Percentiles rank a stretch among this genome's conserved stretches.
These are phyloP conservation scores for Acleris sparsana DNA, from an alignment of 2,888 invertebrate genomes.

Conservation along the genomic window DNA sequence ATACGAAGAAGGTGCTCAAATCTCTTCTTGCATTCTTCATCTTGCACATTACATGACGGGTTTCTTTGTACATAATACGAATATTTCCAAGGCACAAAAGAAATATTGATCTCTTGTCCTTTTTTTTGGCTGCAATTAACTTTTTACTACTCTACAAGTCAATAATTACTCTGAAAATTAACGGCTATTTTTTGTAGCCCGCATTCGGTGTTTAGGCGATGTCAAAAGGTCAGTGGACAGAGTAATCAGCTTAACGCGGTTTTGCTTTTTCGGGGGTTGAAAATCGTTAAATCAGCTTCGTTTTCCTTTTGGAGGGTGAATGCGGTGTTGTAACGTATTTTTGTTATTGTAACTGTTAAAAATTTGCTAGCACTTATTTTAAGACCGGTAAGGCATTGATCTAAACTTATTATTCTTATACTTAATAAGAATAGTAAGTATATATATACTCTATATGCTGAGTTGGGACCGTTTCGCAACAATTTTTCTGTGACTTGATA, in stretches of 20 bases:
- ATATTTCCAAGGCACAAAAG: too few species aligned
- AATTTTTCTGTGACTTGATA: too few species aligned
- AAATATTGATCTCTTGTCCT: background rate
- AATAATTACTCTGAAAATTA: background rate
- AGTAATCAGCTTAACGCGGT: constrained; percentile 59
- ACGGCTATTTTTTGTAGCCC: constrained; percentile 1
- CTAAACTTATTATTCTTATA: too few species aligned
- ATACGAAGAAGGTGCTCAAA: background rate
- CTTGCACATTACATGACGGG: too few species aligned
- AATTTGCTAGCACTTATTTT: background rate
- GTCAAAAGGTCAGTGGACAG: constrained; percentile 36
- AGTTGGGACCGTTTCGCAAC: too few species aligned
- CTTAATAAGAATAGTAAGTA: too few species aligned
- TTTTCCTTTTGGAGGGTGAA: constrained; percentile 24
- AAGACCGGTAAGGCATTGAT: too few species aligned
- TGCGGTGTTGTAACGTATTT: constrained; percentile 13
- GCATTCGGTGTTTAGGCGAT: constrained; percentile 11
- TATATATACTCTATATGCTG: too few species aligned
- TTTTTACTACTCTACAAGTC: background rate
- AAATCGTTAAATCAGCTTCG: constrained; percentile 32
- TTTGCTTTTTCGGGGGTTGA: constrained; percentile 43
- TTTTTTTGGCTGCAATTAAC: background rate
- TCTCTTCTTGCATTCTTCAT: too few species aligned
- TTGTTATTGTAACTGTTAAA: constrained; percentile 1
- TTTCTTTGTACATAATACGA: too few species aligned